These are phyloP conservation scores for Sclerodermus sp. DNA, from an alignment of 2,888 invertebrate species.

Conservation along the genomic window DNA sequence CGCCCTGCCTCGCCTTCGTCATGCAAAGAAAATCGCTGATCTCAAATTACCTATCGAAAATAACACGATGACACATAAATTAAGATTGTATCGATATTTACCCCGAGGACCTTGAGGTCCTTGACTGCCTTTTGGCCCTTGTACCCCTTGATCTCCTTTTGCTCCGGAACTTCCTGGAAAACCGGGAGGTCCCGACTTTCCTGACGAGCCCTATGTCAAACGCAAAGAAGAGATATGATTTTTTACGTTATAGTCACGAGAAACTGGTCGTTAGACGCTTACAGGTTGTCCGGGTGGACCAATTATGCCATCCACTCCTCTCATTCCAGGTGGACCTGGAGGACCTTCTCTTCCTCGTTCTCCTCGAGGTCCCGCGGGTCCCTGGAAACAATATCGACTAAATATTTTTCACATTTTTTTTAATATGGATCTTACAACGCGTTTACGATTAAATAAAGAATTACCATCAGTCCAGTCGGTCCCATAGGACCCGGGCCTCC, in stretches of 20 bases:
- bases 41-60: not conserved
- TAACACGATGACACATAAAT: not conserved
- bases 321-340: conserved; percentile 73
- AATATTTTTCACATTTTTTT: conserved; percentile 1
- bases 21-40: not conserved
- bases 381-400: conserved; percentile 58
- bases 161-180: conserved; percentile 80
- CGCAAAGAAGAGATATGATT: not conserved
- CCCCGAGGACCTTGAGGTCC: conserved; percentile 80
- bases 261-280: conserved; percentile 37
- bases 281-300: conserved; percentile 78
- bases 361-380: conserved; percentile 77
- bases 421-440: too few relatives aligned
- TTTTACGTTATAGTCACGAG: too few relatives aligned
- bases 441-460: conserved; percentile 20
- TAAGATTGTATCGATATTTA: conserved; percentile 34
- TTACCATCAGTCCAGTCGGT: conserved; percentile 69
- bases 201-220: conserved; percentile 68
- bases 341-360: conserved; percentile 85
- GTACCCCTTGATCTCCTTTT: conserved; percentile 77
- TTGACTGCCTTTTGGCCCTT: conserved; percentile 79
- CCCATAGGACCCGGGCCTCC: conserved; percentile 74
- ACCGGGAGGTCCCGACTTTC: conserved; percentile 83
- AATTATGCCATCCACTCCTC: conserved; percentile 77
- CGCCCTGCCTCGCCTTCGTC: conserved; percentile 74